Percentiles rank a stretch among this genome's conserved stretches.
These are phyloP conservation scores for Allobates femoralis DNA, from an alignment of 2,797 vertebrate species.

Conservation along the genomic window DNA sequence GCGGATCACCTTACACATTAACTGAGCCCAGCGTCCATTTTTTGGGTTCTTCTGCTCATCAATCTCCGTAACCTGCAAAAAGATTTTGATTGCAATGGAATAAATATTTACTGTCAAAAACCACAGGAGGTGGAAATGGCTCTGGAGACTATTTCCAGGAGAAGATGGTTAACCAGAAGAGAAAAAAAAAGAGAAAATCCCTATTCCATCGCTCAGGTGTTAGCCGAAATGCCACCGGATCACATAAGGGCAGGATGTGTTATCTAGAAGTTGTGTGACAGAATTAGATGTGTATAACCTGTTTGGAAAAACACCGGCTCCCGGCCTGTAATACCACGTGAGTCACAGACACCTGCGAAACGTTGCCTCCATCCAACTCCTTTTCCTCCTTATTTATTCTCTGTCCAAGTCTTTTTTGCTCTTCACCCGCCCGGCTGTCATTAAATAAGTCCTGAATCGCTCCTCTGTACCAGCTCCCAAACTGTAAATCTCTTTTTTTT, in stretches of 20 bases:
- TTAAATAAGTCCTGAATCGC: conserved; percentile 41
- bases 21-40: not conserved
- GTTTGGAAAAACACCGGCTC: conserved; percentile 60
- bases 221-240: conserved; percentile 26
- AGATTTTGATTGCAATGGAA: not conserved
- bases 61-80: not conserved
- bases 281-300: conserved; percentile 60
- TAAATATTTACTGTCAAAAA: not conserved
- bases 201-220: conserved; percentile 6
- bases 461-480: conserved; percentile 35
- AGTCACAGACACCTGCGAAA: conserved; percentile 61
- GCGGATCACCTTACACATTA: too few relatives aligned
- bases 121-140: not conserved
- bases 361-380: conserved; percentile 34
- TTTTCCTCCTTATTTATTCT: conserved; percentile 36
- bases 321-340: conserved; percentile 48
- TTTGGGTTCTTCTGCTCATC: not conserved
- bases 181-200: conserved; percentile 14
- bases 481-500: conserved; percentile 29
- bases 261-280: conserved; percentile 58
- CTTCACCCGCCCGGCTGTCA: conserved; percentile 35
- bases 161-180: conserved; percentile 6
- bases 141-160: not conserved
- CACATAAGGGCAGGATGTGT: conserved; percentile 49
- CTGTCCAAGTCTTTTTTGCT: conserved; percentile 27